Evolutionary conservation across 2,888 invertebrate genomes (phyloP).

Genomic region (Junonia oenone): DNA sequence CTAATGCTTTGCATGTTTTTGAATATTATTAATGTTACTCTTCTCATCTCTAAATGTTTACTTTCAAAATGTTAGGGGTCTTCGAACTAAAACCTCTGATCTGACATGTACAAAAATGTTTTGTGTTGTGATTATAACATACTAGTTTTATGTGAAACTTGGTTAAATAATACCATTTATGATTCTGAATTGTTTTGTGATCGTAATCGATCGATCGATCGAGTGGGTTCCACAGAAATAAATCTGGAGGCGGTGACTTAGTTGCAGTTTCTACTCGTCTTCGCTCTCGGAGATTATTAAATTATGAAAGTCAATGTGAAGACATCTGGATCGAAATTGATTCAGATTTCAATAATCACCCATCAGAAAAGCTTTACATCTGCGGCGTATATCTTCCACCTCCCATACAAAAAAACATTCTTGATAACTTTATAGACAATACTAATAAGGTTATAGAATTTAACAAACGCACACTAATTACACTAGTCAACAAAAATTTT

Average conservation of each 20-base stretch:
- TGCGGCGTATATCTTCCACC: slow-evolving; percentile 16
- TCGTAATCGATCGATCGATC: slow-evolving; percentile 24
- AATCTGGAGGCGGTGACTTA: slow-evolving; percentile 29
- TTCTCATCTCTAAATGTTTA: too few relatives aligned
- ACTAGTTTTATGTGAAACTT: too few relatives aligned
- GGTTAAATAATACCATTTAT: slow-evolving; percentile 20
- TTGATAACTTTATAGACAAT: slow-evolving; percentile 5
- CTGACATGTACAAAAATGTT: too few relatives aligned
- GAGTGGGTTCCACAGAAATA: slow-evolving; percentile 16
- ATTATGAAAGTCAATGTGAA: slow-evolving; percentile 7
- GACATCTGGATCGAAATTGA: slow-evolving; percentile 14
- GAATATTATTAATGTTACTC: too few relatives aligned
- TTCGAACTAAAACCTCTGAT: too few relatives aligned
- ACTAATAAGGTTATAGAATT: too few relatives aligned
- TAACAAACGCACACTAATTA: too few relatives aligned
- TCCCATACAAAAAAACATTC: slow-evolving; percentile 6
- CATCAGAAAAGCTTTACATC: background rate
- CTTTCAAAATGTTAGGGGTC: too few relatives aligned
- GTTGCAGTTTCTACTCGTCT: slow-evolving; percentile 20
- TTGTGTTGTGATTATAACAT: too few relatives aligned
- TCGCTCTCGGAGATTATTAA: background rate
- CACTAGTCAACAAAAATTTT: too few relatives aligned
- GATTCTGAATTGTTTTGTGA: slow-evolving; percentile 29
- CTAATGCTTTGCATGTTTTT: too few relatives aligned
- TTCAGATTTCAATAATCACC: background rate